phyloP scores from a whole-genome alignment of 2,113 vertebrate genomes.

The Gopherus flavomarginatus region DNA sequence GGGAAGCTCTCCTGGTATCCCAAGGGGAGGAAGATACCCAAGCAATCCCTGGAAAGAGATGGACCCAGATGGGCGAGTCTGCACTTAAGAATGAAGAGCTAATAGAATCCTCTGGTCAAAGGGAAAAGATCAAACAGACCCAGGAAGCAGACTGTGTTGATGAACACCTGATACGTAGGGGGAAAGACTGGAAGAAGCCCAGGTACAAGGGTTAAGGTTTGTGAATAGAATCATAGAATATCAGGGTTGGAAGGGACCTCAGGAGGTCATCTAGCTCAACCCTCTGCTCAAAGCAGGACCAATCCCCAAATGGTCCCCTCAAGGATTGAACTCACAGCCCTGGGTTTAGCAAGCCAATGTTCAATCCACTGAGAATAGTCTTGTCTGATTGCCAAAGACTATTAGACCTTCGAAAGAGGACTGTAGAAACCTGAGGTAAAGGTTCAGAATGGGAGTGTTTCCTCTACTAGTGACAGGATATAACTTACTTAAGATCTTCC shows the following conservation, averaged over 20 bases:
- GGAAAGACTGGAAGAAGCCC: constrained; percentile 8
- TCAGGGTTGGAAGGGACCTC: too few species aligned
- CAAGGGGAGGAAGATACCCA: accelerated
- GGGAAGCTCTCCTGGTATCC: neutral
- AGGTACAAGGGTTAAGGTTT: neutral
- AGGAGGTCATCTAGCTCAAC: too few species aligned
- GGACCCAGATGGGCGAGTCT: neutral
- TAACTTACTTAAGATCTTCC: neutral
- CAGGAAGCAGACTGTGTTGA: neutral
- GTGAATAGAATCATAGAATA: neutral
- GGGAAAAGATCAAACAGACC: neutral
- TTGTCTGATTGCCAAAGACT: neutral
- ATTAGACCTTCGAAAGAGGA: neutral
- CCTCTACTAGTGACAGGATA: neutral
- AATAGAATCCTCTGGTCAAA: constrained; percentile 2
- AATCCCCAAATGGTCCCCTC: too few species aligned
- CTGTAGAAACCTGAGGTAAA: neutral
- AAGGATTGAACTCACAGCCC: too few species aligned
- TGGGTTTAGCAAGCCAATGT: too few species aligned
- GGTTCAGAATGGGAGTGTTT: neutral
- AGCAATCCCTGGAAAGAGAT: accelerated
- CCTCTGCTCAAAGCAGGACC: too few species aligned
- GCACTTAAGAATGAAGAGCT: neutral
- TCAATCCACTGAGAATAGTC: neutral
- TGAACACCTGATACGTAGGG: neutral